Conservation (phyloP, 2,113 vertebrate genomes). For the Plotosus lineatus region DNA sequence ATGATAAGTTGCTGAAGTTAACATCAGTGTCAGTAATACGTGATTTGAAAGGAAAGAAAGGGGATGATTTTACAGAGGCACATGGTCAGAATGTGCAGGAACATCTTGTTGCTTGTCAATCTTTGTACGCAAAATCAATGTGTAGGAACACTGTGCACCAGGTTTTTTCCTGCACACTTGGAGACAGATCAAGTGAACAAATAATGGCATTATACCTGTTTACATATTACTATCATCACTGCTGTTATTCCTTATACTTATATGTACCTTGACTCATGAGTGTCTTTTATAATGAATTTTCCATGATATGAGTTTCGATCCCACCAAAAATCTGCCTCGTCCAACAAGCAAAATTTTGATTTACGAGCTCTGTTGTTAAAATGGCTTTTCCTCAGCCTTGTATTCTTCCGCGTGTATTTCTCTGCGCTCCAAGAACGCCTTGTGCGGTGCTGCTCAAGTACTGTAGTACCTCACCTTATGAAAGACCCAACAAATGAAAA, state of each 20-base stretch:
- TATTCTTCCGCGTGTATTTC: too few species aligned
- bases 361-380: too few species aligned
- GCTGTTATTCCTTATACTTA: conserved; percentile 6
- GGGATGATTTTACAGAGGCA: conserved; percentile 48
- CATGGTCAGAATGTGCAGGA: conserved; percentile 47
- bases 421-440: too few species aligned
- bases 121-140: conserved; percentile 64
- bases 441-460: too few species aligned
- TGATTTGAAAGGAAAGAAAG: not conserved
- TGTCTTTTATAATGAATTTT: too few species aligned
- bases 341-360: too few species aligned
- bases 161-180: conserved; percentile 40
- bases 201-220: not conserved
- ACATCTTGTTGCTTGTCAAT: conserved; percentile 48
- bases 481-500: too few species aligned
- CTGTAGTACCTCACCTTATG: too few species aligned
- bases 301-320: too few species aligned
- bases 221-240: not conserved
- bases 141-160: conserved; percentile 66
- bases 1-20: not conserved
- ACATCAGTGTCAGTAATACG: not conserved
- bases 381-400: too few species aligned
- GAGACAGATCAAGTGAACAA: conserved; percentile 3
- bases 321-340: too few species aligned
- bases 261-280: too few species aligned